These are phyloP conservation scores for Pollachius pollachius DNA, from an alignment of 2,113 vertebrate genomes.

Conservation along the genomic window DNA sequence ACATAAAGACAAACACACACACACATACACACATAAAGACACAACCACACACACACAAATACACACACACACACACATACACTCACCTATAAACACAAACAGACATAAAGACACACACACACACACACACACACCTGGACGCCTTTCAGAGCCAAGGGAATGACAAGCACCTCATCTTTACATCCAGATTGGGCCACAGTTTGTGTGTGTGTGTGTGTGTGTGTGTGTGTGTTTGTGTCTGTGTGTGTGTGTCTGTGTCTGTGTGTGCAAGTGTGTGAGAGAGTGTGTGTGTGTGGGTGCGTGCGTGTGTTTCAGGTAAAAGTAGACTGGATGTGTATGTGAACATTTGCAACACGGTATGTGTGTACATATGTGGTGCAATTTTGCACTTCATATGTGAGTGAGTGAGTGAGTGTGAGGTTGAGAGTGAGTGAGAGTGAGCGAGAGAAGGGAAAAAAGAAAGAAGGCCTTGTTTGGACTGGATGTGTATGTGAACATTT, in stretches of 20 bases:
- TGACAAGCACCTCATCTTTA: not conserved
- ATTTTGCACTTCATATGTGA: slow-evolving; percentile 6
- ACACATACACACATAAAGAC: too few relatives aligned
- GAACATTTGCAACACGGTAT: not conserved
- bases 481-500: not conserved
- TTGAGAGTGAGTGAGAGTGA: not conserved
- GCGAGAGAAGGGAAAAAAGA: not conserved
- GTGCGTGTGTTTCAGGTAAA: not conserved
- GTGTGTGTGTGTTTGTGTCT: slow-evolving; percentile 1
- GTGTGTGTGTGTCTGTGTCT: not conserved
- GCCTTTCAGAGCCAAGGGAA: slow-evolving; percentile 34
- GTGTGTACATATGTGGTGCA: not conserved
- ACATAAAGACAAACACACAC: too few relatives aligned
- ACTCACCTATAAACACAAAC: too few relatives aligned
- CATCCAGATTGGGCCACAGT: not conserved
- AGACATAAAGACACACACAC: too few relatives aligned
- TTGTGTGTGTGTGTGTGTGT: slow-evolving; percentile 7
- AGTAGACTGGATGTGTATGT: not conserved
- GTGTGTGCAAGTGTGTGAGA: too few relatives aligned
- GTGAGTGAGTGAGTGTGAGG: slow-evolving; percentile 2
- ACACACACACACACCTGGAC: slow-evolving; percentile 37
- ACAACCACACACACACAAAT: too few relatives aligned
- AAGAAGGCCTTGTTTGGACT: not conserved
- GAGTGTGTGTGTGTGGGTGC: not conserved
- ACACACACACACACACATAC: too few relatives aligned